A percentile compares a stretch with the other conserved stretches of the same genome.
phyloP scores from a whole-genome alignment of 2,888 invertebrate species.

The Drosophila merina region DNA sequence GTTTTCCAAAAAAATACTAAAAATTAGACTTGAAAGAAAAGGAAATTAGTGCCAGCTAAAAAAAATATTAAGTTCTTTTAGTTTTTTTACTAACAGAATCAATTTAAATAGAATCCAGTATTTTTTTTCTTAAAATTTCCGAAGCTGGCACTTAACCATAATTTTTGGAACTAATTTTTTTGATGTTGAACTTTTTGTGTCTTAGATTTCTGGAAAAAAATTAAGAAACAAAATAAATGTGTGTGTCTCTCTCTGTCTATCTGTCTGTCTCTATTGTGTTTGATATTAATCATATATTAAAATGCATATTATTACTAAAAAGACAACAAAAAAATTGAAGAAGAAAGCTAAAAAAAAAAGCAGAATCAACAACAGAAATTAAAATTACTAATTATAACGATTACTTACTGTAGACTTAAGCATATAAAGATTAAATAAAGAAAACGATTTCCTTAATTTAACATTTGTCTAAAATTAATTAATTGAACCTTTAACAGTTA shows the following conservation, averaged over 20 bases:
- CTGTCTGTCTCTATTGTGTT: slow-evolving; percentile 57
- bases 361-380: slow-evolving; percentile 35
- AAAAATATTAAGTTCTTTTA: not conserved
- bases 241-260: slow-evolving; percentile 44
- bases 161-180: slow-evolving; percentile 1
- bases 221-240: slow-evolving; percentile 1
- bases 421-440: slow-evolving; percentile 63
- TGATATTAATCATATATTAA: slow-evolving; percentile 50
- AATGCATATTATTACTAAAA: slow-evolving; percentile 50
- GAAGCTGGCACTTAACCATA: slow-evolving; percentile 13
- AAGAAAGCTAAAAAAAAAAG: slow-evolving; percentile 9
- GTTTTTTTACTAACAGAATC: not conserved
- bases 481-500: not conserved
- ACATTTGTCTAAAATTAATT: slow-evolving; percentile 18
- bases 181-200: slow-evolving; percentile 11
- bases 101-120: not conserved
- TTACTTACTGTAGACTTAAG: slow-evolving; percentile 62
- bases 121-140: not conserved
- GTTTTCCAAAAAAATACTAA: slow-evolving; percentile 41
- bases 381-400: slow-evolving; percentile 63
- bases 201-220: slow-evolving; percentile 20
- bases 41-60: slow-evolving; percentile 17
- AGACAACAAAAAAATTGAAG: slow-evolving; percentile 12
- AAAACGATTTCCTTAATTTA: slow-evolving; percentile 72
- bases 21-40: not conserved